These are phyloP conservation scores for Drosophila nr. perissopoda DNA, from an alignment of 2,888 invertebrate species.

Conservation along the genomic window DNA sequence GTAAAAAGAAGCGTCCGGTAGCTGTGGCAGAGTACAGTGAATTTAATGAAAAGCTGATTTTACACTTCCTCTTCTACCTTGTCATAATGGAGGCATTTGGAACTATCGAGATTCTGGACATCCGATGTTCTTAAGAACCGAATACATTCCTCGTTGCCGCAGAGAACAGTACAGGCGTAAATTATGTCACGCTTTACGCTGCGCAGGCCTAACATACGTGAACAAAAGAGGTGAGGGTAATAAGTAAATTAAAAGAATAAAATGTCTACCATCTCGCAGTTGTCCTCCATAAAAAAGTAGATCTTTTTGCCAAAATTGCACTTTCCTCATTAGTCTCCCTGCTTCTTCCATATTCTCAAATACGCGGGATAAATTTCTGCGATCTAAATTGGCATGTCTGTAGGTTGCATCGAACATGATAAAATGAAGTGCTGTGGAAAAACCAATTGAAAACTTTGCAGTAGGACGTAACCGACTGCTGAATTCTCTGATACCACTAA, in stretches of 20 bases:
- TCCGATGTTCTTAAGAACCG: constrained; percentile 41
- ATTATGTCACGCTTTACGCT: constrained; percentile 53
- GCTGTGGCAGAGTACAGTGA: not conserved
- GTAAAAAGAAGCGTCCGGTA: not conserved
- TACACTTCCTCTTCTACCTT: constrained; percentile 11
- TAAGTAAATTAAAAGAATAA: not conserved
- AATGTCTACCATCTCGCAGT: constrained; percentile 89
- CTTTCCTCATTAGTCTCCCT: constrained; percentile 87
- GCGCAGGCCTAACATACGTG: constrained; percentile 39
- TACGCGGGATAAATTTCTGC: too few species aligned
- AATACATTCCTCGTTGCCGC: constrained; percentile 43
- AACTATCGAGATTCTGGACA: constrained; percentile 47
- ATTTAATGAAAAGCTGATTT: accelerated
- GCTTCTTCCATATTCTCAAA: too few species aligned
- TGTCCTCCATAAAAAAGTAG: constrained; percentile 89
- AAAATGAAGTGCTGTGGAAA: not conserved
- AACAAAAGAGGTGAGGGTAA: not conserved
- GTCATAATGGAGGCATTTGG: constrained; percentile 53
- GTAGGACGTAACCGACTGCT: not conserved
- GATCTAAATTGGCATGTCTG: accelerated
- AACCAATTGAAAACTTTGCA: not conserved
- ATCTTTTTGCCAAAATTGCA: constrained; percentile 88
- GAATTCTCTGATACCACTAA: not conserved
- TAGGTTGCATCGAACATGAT: not conserved
- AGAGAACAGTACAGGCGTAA: constrained; percentile 50